Base-by-base conservation (phyloP, 35 echinoderm and acorn worm species). In the Apostichopus japonicus region DNA sequence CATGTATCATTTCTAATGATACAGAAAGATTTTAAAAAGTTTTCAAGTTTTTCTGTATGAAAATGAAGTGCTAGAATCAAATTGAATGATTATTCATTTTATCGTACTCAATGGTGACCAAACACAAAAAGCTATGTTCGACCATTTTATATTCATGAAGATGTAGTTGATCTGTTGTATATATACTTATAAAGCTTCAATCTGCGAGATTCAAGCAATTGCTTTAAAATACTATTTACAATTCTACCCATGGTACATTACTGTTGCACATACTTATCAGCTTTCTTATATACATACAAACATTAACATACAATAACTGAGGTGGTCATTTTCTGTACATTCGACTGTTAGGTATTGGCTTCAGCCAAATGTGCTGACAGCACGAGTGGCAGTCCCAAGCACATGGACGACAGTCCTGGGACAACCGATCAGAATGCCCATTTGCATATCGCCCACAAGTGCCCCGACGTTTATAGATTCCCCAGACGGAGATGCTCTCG, bases 361-460 rank as follows among this genome's bases (percentile, higher is more conserved):
- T 19, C 81, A 84, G 7, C 81, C 81, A 59, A 55, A 84, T 57
- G 81, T 84, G 54, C 56, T 84, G 17, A 84, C 81, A n/a, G 81
- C 56, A 5, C 54, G 15, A 8, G 13, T 21, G 16, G 22, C 54
- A 23, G 4, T 75, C 71, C 81, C 81, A 17, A 84, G 81, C 81
- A 57, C 81, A 22, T 84, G 81, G 81, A 84, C 81, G 56, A 23
- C 81, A 23, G n/a, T 84, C 54, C 15, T 84, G 7, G 81, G 81
- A 58, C 17, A 84, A 7, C 81, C 53, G 14, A 58, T 84, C 81
- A 84, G 81, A 84, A 84, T 84, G 56, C 81, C 81, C 21, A 84
- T 84, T 23, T 84, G 81, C 54, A 57, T 84, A 5, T 23, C 54
- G 6, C 81, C 81, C 15, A 16, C 21, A 57, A 23, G 54, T 8